Percentiles rank a stretch among this genome's conserved stretches.
phyloP scores from a whole-genome alignment of 2,113 vertebrate species.

The Lepisosteus osseus region DNA sequence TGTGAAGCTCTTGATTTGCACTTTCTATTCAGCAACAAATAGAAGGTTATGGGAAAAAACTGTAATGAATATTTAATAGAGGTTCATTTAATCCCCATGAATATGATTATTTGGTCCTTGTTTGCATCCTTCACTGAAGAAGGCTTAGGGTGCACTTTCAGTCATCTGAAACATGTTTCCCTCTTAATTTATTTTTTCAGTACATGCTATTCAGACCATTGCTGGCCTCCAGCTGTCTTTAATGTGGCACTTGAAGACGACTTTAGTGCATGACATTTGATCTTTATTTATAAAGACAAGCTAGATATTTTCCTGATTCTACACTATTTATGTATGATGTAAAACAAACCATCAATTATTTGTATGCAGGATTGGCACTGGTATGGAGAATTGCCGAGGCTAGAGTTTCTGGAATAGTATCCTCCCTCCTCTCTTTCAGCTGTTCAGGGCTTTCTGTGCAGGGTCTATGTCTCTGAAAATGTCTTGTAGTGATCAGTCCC shows the following conservation, averaged over 20 bases:
- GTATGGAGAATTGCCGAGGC: too few relatives aligned
- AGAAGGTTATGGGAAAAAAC: conserved; percentile 9
- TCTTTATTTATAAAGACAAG: background rate
- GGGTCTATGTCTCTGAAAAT: too few relatives aligned
- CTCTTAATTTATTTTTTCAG: too few relatives aligned
- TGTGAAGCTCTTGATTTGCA: background rate
- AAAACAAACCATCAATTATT: too few relatives aligned
- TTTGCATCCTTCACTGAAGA: conserved; percentile 18
- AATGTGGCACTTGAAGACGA: background rate
- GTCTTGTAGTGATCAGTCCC: background rate
- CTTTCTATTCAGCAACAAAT: conserved; percentile 6
- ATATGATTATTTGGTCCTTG: conserved; percentile 1
- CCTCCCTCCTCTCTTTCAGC: too few relatives aligned
- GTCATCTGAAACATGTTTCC: background rate
- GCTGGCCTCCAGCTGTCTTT: background rate
- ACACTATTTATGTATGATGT: background rate
- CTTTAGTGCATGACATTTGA: background rate
- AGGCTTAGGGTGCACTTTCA: conserved; percentile 6
- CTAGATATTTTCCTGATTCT: background rate
- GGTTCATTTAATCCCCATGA: conserved; percentile 18
- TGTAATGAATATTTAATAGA: conserved; percentile 23
- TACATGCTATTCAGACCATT: too few relatives aligned
- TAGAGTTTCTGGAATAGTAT: too few relatives aligned
- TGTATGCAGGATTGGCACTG: too few relatives aligned
- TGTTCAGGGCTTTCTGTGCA: too few relatives aligned